A percentile compares a stretch with the other conserved stretches of the same genome.
Evolutionary conservation across 2,797 vertebrate genomes (phyloP).

Genomic region (Catharus ustulatus): DNA sequence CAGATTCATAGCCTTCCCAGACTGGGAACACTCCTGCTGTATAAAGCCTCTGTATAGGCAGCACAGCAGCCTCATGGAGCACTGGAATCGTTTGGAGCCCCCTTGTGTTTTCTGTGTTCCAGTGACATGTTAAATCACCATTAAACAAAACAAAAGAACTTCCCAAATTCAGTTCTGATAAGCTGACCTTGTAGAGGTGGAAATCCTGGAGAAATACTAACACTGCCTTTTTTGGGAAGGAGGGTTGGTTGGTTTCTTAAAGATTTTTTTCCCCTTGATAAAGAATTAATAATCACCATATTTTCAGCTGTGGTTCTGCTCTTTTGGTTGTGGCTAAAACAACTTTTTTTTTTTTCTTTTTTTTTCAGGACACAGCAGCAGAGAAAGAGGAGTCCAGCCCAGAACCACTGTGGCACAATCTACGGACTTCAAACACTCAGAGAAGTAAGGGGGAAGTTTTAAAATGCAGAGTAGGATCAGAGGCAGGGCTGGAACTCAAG

Average conservation of each 20-base stretch:
- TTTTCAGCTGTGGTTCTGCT: not conserved
- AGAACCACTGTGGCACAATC: slow-evolving; percentile 44
- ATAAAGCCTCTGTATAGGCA: accelerated
- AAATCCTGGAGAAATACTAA: not conserved
- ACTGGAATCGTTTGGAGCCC: not conserved
- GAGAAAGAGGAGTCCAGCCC: slow-evolving; percentile 12
- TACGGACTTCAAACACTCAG: slow-evolving; percentile 8
- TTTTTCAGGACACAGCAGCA: slow-evolving; percentile 40
- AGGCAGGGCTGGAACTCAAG: not conserved
- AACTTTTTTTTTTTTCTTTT: not conserved
- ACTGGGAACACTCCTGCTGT: not conserved
- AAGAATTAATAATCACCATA: not conserved
- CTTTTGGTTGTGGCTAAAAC: not conserved
- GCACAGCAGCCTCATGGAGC: accelerated
- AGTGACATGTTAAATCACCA: not conserved
- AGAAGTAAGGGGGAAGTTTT: slow-evolving; percentile 51
- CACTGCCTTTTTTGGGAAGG: accelerated
- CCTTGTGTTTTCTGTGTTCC: slow-evolving; percentile 7
- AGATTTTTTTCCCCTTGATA: not conserved
- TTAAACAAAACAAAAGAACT: not conserved
- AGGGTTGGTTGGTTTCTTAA: not conserved
- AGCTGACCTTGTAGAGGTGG: not conserved
- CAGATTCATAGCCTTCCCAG: not conserved
- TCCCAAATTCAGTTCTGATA: not conserved
- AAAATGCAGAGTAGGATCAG: not conserved